These are phyloP conservation scores for Babyrousa celebensis DNA, from an alignment of 2,797 vertebrate genomes.

Conservation along the genomic window DNA sequence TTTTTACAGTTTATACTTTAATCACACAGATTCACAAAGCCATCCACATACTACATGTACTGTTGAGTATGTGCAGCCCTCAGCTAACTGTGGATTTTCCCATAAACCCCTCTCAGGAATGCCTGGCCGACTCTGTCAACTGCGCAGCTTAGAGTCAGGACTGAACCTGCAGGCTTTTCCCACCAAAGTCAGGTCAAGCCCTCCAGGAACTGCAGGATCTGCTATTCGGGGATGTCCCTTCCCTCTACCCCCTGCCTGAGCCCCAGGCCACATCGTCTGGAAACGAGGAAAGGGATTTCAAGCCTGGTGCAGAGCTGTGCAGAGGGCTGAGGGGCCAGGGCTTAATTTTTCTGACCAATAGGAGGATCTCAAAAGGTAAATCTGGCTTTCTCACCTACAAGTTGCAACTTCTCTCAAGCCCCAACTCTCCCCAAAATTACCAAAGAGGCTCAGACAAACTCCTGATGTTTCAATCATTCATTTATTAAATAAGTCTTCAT, in stretches of 20 bases:
- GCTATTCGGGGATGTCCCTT: not conserved
- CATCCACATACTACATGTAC: not conserved
- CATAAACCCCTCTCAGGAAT: not conserved
- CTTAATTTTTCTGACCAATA: not conserved
- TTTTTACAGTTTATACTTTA: slow-evolving; percentile 32
- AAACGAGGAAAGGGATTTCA: not conserved
- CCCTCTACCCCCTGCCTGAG: not conserved
- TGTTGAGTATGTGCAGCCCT: not conserved
- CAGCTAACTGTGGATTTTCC: not conserved
- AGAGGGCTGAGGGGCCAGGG: not conserved
- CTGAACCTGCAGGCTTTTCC: not conserved
- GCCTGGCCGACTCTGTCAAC: not conserved
- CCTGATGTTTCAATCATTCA: slow-evolving; percentile 22
- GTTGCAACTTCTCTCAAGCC: not conserved
- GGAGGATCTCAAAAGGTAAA: not conserved
- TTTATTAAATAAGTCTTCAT: slow-evolving; percentile 1
- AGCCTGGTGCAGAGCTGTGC: not conserved
- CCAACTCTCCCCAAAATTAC: not conserved
- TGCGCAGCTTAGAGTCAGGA: not conserved
- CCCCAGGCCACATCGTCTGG: not conserved
- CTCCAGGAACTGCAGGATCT: not conserved
- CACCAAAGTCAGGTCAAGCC: not conserved
- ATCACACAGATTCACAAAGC: not conserved
- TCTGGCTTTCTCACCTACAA: not conserved
- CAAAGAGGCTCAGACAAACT: not conserved